Base-by-base conservation (phyloP, 2,113 vertebrate genomes). In the Channa argus region DNA sequence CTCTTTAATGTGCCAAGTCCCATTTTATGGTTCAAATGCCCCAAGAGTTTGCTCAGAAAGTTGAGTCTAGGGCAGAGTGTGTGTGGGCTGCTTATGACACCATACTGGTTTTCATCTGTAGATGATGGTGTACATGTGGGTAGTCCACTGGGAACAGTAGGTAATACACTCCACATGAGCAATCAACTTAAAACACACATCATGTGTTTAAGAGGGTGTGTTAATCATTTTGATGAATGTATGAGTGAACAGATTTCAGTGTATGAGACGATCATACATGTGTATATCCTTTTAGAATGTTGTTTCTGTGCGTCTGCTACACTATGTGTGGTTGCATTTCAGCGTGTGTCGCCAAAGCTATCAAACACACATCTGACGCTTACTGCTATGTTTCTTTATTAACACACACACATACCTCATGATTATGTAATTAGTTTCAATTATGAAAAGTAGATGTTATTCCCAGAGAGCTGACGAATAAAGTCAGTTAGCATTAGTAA, bases 361-460 rank as follows among this genome's bases (percentile, higher is more conserved):
- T 24, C 24, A 63, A 77, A 79, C 79, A 72, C 38, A 85, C 61
- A 41, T 72, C 63, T 34, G n/a, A 47, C 12, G 34, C 55, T 88
- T 53, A 55, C 55, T 74, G 78, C 63, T 33, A 52, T 54, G 63
- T 24, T 83, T 80, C 24, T 1, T 24, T 24, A 24, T 24, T 24
- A 24, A 24, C 24, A 55, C 66, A 72, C 36, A 53, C 36, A 56
- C 13, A 41, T n/a, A 43, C 50, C 34, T 60, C 74, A 62, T 86
- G 70, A 84, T 85, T 71, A 55, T 80, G 58, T 65, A 67, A 86
- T 91, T 86, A 79, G 82, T 53, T 79, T 54, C 13, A 9, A 33
- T 61, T 77, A 92, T 88, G 56, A 61, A 87, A 80, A 87, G 65
- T 90, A 92, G 88, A 89, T 90, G 88, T 63, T 68, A 47, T 84